Evolutionary conservation across 2,113 vertebrate species (phyloP).

Genomic region (Urocitellus parryii): DNA sequence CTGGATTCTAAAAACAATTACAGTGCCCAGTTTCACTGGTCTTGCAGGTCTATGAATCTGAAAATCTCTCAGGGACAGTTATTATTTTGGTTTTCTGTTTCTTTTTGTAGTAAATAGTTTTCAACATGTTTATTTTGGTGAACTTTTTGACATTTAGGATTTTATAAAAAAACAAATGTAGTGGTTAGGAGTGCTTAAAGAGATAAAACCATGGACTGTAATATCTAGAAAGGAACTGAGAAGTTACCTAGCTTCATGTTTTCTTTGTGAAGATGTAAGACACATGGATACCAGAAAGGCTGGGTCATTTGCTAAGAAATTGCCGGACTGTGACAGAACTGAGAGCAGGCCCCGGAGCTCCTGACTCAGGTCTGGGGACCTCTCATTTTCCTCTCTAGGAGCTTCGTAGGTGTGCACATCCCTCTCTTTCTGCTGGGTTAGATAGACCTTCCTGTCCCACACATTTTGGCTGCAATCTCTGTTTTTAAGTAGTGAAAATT

Average conservation of each 20-base stretch:
- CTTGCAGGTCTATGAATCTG: background rate
- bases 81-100: conserved; percentile 4
- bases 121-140: conserved; percentile 25
- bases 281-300: background rate
- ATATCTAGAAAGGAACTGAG: conserved; percentile 8
- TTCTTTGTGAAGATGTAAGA: background rate
- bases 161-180: conserved; percentile 8
- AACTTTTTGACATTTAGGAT: conserved; percentile 41
- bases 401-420: background rate
- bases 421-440: background rate
- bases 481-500: conserved; percentile 45
- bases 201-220: background rate
- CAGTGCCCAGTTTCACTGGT: background rate
- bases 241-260: background rate
- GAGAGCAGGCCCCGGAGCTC: background rate
- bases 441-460: conserved; percentile 5
- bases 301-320: background rate
- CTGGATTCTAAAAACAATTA: background rate
- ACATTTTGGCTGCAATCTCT: background rate
- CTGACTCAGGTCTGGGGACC: background rate
- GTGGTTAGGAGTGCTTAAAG: background rate
- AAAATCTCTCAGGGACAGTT: background rate
- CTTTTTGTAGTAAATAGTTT: background rate
- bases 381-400: background rate
- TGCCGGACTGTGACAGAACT: background rate